Evolutionary conservation across 2,113 vertebrate genomes (phyloP), one percentile per base, ranked within the genome.

Genomic region (Sebastes fasciatus): DNA sequence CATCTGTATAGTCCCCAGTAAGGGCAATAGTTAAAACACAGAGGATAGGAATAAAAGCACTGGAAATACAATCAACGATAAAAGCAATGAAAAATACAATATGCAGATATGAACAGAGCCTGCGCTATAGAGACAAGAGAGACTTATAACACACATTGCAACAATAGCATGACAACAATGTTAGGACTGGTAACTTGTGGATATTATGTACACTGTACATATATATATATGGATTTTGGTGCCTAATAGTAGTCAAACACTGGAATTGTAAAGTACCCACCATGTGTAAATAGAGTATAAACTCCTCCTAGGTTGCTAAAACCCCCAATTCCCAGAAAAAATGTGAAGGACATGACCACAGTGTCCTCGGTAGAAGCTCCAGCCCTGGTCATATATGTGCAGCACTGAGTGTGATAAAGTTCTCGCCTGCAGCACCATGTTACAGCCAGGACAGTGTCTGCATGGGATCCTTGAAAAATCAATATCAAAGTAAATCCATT

Each of bases 401-500:
- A 46, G 68, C 14, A 48, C 34, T 21, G 34, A 52, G 66, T 9
- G 65, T 46, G 55, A 67, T 73, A 60, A 67, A 77, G 45, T 70
- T 79, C 49, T 19, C 68, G 46, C 66, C 84, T 78, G 63, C 42
- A 34, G 79, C 46, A 49, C 74, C 69, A 65, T 7, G 60, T 80
- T 40, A 71, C 60, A 65, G 43, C 4, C 9, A 0, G 51, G 43
- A 61, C 63, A 26, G 26, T 26, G 34, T 42, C 61, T 65, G 80
- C 52, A 16, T 43, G 13, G n/a, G 51, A 3, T 6, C 5, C 46
- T 14, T 13, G 12, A 26, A 69, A 49, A 74, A 78, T 84, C 78
- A 74, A 74, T 84, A 77, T 54, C 49, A 77, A 77, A 68, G 54
- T 45, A 23, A 73, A 73, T n/a, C 11, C 6, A 63, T 74, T 74